These are phyloP conservation scores for Mythimna vitellina DNA, from an alignment of 2,888 invertebrate species.

Conservation along the genomic window DNA sequence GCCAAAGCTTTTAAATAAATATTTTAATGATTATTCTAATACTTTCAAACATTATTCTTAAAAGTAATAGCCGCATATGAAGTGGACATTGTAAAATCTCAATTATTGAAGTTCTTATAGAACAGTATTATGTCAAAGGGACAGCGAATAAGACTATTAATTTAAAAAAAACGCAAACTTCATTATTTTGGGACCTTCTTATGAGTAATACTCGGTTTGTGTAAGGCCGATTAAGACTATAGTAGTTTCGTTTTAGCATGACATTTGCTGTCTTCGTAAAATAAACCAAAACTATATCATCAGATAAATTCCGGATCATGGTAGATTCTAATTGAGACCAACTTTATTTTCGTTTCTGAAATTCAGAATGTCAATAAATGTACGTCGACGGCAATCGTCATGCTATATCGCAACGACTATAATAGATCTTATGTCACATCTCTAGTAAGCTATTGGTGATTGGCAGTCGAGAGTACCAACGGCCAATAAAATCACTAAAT, in stretches of 20 bases:
- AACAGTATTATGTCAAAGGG: not conserved
- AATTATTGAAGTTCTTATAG: not conserved
- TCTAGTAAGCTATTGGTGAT: not conserved
- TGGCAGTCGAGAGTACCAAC: not conserved
- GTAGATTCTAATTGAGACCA: too few relatives aligned
- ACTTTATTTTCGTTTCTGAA: not conserved
- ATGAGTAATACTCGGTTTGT: not conserved
- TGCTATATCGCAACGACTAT: not conserved
- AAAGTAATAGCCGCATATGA: constrained; percentile 50
- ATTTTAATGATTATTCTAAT: constrained; percentile 46
- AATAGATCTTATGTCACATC: not conserved
- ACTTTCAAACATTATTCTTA: constrained; percentile 33
- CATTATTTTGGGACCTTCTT: too few relatives aligned
- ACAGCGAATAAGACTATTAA: not conserved
- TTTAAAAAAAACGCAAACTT: not conserved
- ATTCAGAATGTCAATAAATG: not conserved
- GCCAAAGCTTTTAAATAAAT: constrained; percentile 36
- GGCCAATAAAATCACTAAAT: not conserved
- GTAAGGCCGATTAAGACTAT: not conserved
- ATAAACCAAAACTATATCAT: too few relatives aligned
- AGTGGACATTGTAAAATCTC: constrained; percentile 1
- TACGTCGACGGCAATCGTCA: not conserved
- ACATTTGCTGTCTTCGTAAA: too few relatives aligned
- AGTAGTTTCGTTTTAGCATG: not conserved
- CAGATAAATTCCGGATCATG: too few relatives aligned